A percentile compares a stretch with the other conserved stretches of the same genome.
Conservation (phyloP, 2,888 invertebrate species). For the Stenolophus ochropezus region DNA sequence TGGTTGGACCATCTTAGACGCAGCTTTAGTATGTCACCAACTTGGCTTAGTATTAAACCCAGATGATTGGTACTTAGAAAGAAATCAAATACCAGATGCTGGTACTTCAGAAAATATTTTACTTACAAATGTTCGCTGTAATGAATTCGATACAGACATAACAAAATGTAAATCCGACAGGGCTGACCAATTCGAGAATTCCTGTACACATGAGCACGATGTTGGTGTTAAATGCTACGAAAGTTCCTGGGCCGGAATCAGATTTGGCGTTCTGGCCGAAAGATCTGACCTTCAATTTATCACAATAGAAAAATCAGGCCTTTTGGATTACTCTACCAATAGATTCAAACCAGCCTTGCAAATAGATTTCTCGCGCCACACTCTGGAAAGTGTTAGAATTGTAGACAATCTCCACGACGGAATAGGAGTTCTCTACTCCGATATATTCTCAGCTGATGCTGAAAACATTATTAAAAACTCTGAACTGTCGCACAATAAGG, state of each 20-base stretch:
- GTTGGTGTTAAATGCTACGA: slow-evolving; percentile 93
- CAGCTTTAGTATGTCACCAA: slow-evolving; percentile 96
- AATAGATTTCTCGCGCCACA: slow-evolving; percentile 89
- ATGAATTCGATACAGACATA: slow-evolving; percentile 92
- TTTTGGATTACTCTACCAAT: slow-evolving; percentile 93
- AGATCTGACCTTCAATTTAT: slow-evolving; percentile 91
- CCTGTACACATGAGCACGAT: slow-evolving; percentile 90
- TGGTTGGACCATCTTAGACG: slow-evolving; percentile 93
- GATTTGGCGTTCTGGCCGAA: slow-evolving; percentile 92
- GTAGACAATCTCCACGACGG: slow-evolving; percentile 94
- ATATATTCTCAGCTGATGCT: slow-evolving; percentile 90
- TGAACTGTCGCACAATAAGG: slow-evolving; percentile 88
- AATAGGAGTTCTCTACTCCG: slow-evolving; percentile 94
- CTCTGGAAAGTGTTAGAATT: slow-evolving; percentile 87
- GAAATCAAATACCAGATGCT: slow-evolving; percentile 86
- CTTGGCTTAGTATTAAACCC: slow-evolving; percentile 94
- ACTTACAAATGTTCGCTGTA: slow-evolving; percentile 92
- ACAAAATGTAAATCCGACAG: slow-evolving; percentile 90
- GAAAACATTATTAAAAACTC: slow-evolving; percentile 89
- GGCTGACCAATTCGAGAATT: slow-evolving; percentile 87
- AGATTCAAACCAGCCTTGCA: slow-evolving; percentile 92
- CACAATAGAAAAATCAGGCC: slow-evolving; percentile 92
- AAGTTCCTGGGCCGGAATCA: slow-evolving; percentile 94
- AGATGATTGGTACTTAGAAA: slow-evolving; percentile 90
- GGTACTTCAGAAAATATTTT: slow-evolving; percentile 86